Evolutionary conservation across 2,888 invertebrate species (phyloP).

Genomic region (Limnephilus auricula): DNA sequence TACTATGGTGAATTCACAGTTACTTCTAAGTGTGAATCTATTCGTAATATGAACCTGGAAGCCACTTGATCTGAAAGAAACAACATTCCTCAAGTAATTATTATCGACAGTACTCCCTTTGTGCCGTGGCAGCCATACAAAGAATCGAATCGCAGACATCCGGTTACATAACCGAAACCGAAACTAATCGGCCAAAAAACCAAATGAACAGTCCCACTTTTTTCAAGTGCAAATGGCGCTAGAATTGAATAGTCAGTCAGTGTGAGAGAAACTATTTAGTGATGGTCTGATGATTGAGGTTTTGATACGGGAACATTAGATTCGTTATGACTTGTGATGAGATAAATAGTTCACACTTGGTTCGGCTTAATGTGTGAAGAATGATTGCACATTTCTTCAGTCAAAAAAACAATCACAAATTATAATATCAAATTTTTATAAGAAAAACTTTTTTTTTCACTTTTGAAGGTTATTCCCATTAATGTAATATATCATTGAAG

Average conservation of each 20-base stretch:
- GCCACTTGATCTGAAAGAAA: neutral
- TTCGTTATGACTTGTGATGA: neutral
- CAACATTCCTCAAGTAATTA: conserved; percentile 20
- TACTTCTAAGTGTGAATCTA: neutral
- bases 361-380: neutral
- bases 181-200: conserved; percentile 8
- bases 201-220: neutral
- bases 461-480: too few relatives aligned
- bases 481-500: too few relatives aligned
- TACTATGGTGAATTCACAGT: neutral
- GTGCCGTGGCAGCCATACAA: conserved; percentile 2
- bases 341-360: neutral
- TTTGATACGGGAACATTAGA: neutral
- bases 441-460: too few relatives aligned
- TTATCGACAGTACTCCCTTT: conserved; percentile 6
- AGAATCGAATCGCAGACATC: conserved; percentile 30
- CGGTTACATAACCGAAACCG: conserved; percentile 27
- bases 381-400: neutral
- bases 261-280: neutral
- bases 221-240: neutral
- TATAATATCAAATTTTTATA: too few relatives aligned
- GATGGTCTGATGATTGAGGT: neutral
- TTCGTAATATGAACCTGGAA: neutral
- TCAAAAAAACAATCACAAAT: too few relatives aligned
- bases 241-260: neutral